Conservation (phyloP, 2,113 vertebrate genomes). For the Geococcyx californianus region DNA sequence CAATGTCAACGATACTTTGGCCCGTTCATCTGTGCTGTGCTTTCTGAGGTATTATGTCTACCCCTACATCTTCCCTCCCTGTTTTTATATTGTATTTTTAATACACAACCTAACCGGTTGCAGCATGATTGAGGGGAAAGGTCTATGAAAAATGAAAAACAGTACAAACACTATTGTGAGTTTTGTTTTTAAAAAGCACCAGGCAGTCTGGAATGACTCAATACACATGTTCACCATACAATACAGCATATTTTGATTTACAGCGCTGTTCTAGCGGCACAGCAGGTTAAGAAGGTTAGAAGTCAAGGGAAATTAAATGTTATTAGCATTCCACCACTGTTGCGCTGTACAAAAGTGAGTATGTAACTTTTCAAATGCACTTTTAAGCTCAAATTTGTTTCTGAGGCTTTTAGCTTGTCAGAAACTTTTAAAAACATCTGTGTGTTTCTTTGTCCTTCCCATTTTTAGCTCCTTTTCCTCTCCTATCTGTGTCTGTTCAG, state of each 20-base stretch:
- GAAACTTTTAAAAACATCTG: not conserved
- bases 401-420: conserved; percentile 55
- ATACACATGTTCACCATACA: conserved; percentile 66
- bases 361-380: conserved; percentile 68
- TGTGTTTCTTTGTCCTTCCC: not conserved
- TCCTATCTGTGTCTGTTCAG: conserved; percentile 22
- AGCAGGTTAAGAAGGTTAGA: conserved; percentile 77
- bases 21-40: conserved; percentile 48
- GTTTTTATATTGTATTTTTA: conserved; percentile 60
- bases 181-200: conserved; percentile 72
- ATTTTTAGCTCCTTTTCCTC: conserved; percentile 10
- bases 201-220: conserved; percentile 70
- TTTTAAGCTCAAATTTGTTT: conserved; percentile 66
- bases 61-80: conserved; percentile 51
- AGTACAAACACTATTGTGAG: conserved; percentile 65
- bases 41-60: conserved; percentile 57
- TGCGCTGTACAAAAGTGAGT: conserved; percentile 55
- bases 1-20: conserved; percentile 66
- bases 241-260: conserved; percentile 71
- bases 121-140: conserved; percentile 61
- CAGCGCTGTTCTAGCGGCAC: conserved; percentile 54
- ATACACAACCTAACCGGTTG: conserved; percentile 61
- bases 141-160: conserved; percentile 64
- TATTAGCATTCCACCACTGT: conserved; percentile 75
- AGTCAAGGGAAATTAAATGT: conserved; percentile 78